Base-by-base conservation (phyloP, 2,888 invertebrate species). In the Oxystoma pomonae region DNA sequence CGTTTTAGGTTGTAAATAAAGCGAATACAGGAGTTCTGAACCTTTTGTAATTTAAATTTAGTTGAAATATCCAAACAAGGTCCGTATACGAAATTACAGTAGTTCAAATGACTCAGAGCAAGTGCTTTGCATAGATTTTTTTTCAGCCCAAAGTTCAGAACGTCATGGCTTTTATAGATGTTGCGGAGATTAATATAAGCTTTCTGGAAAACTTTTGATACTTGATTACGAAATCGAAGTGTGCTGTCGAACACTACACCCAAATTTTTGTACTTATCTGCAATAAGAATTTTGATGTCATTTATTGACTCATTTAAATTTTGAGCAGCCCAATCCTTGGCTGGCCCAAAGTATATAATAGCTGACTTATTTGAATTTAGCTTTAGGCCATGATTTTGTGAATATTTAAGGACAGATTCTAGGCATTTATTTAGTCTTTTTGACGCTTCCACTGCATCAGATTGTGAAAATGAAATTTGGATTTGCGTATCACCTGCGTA, bases 401-500 rank as follows among this genome's bases (percentile, higher is more conserved):
- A 17, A 53, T 53, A 53, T 53, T 53, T 19, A 53, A n/a, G n/a
- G 7, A 53, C n/a, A 7, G 35, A 35, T 3, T 53, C 53, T 16
- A 17, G n/a, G 53, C 19, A 53, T n/a, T 53, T 53, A 53, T 53
- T 53, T 9, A 53, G 53, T n/a, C 53, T 53, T 5, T 16, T 9
- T 9, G 53, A 5, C n/a, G 53, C 53, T 53, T 53, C 17, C 19
- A 53, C 35, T 7, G 35, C 5, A 35, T 53, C 53, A 18, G 7
- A 9, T n/a, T 53, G 3, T 17, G 3, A 7, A 5, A 53, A 53
- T 5, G 53, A 53, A 53, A 16, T 7, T 3, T 53, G n/a, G 3
- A 16, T 18, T n/a, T 57, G 57, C 9, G 12, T 57, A n/a, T 57
- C 57, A 57, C 18, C 57, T 12, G 20, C 57, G n/a, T 12, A 57